phyloP scores from a whole-genome alignment of 2,797 vertebrate species.

The Sebastes aleutianus region DNA sequence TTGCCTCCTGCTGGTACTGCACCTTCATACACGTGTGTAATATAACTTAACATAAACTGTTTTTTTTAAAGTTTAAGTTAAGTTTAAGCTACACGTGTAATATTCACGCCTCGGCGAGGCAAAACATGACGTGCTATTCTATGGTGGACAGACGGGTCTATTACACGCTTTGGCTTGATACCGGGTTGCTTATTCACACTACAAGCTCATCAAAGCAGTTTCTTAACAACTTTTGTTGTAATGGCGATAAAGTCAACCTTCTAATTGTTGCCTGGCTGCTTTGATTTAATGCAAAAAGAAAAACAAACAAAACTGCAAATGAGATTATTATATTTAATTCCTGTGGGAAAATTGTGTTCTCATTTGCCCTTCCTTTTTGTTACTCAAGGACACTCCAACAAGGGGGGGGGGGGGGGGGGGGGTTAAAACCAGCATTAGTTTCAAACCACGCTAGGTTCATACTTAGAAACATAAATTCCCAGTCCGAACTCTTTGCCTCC shows the following conservation, averaged over 20 bases:
- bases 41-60: no score
- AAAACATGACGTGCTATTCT: no score
- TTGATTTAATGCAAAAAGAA: slow-evolving; percentile 10
- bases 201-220: not conserved
- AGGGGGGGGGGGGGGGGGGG: not conserved
- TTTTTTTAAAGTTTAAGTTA: no score
- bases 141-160: no score
- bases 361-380: not conserved
- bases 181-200: not conserved
- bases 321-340: slow-evolving; percentile 2
- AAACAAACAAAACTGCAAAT: not conserved
- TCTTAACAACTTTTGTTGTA: not conserved
- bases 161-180: no score
- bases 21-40: no score
- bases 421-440: not conserved
- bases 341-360: not conserved
- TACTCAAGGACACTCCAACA: not conserved
- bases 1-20: no score
- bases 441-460: slow-evolving; percentile 49
- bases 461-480: slow-evolving; percentile 99
- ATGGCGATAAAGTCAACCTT: not conserved
- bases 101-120: no score
- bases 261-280: not conserved
- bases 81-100: no score
- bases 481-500: slow-evolving; percentile 96